Evolutionary conservation across 2,888 invertebrate species (phyloP).

Genomic region (Pristionchus entomophagus): DNA sequence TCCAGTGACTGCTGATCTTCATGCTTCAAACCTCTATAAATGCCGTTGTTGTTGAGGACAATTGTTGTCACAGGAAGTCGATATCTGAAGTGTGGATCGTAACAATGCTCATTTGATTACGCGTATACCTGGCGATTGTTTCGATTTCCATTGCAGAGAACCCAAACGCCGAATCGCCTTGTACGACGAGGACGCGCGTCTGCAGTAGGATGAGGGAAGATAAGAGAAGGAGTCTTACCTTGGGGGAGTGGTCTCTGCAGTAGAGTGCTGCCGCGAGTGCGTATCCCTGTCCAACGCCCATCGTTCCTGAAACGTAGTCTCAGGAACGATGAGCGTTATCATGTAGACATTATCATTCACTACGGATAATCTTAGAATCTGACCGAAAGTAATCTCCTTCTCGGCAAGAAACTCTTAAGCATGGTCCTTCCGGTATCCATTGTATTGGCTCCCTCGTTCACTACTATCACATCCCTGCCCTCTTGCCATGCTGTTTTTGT

Average conservation of each 20-base stretch:
- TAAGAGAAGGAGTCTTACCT: slow-evolving; percentile 58
- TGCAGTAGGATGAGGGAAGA: too few relatives aligned
- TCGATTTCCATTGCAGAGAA: slow-evolving; percentile 99
- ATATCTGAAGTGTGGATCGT: slow-evolving; percentile 82
- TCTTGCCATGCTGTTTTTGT: slow-evolving; percentile 65
- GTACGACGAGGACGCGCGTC: slow-evolving; percentile 87
- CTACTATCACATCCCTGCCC: slow-evolving; percentile 85
- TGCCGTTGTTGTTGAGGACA: slow-evolving; percentile 95
- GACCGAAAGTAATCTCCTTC: slow-evolving; percentile 86
- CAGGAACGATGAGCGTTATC: too few relatives aligned
- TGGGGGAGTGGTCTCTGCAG: slow-evolving; percentile 87
- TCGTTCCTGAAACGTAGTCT: slow-evolving; percentile 65
- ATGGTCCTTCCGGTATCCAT: slow-evolving; percentile 97
- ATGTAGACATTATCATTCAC: too few relatives aligned
- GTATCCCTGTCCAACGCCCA: slow-evolving; percentile 73
- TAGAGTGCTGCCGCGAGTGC: slow-evolving; percentile 88
- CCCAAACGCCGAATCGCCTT: slow-evolving; percentile 97
- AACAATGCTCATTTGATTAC: neutral
- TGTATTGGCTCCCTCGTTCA: slow-evolving; percentile 97
- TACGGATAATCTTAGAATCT: too few relatives aligned
- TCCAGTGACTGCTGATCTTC: slow-evolving; percentile 84
- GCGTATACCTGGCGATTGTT: slow-evolving; percentile 85
- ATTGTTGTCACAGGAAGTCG: slow-evolving; percentile 91
- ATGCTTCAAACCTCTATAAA: slow-evolving; percentile 88
- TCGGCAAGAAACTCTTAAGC: slow-evolving; percentile 77